Evolutionary conservation across 2,797 vertebrate species (phyloP), one percentile per base, ranked within the genome.

Genomic region (Crax fasciolata): DNA sequence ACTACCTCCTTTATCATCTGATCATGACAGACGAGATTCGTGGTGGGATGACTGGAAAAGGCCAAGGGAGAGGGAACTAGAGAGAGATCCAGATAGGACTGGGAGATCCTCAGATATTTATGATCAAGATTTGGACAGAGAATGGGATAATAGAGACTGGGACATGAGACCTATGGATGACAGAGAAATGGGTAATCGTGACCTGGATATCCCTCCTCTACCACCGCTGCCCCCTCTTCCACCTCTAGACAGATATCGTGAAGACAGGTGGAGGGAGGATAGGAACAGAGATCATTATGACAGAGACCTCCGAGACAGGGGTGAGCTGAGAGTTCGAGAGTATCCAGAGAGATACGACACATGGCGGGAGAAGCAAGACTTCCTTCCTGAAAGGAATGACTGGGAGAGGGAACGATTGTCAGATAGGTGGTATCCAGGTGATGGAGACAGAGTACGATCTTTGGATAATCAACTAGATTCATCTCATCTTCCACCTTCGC

Each of bases 231-330:
- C 98, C 30, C 97, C 98, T 49, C 98, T 98, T 95, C 98, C 97
- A 95, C 98, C 98, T 78, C 78, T 98, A 91, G 99, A 99, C 74
- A 98, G 97, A 91, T 98, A 98, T 28, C 98, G 98, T 93, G 99
- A 99, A 41, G 98, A 98, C 16, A 97, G 95, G 23, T 99, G 99
- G 99, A 97, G 96, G 76, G 98, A 99, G 3, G 99, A 99, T 68
- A 98, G 98, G 81, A 99, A 98, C 44, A 97, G 98, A 68, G 97
- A 98, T 57, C 98, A 98, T 96, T 98, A 98, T 94, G 98, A 99
- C 80, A 98, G 98, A 86, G 98, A 98, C 49, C 97, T 98, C 73
- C 96, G 98, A 84, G 98, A 98, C 58, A 98, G 98, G 78, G 98
- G 98, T 13, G 99, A 99, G 70, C 97, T 99, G 79, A 97, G 98